Evolutionary conservation across 2,113 vertebrate species (phyloP).

Genomic region (Crotalus horridus): DNA sequence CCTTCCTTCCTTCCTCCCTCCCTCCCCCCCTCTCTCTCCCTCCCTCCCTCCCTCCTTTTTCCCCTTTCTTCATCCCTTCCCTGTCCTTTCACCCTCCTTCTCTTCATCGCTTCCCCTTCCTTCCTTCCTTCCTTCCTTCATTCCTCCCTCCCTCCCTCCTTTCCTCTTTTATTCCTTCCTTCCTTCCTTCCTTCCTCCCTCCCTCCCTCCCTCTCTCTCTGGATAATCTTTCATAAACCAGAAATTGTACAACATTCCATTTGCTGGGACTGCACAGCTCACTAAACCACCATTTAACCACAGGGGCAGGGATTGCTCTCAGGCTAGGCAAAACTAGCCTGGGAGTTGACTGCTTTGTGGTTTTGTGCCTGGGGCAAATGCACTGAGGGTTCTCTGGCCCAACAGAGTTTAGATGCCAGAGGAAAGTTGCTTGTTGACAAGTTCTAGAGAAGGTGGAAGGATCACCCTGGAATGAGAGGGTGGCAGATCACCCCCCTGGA

Average conservation of each 20-base stretch:
- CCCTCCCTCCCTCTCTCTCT: neutral
- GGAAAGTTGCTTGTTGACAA: neutral
- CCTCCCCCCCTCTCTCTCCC: fast-evolving
- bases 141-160: too few species aligned
- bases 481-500: neutral
- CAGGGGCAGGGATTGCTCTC: neutral
- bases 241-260: neutral
- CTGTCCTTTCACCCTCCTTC: too few species aligned
- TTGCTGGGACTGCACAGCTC: neutral
- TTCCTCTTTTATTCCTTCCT: too few species aligned
- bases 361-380: neutral
- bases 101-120: too few species aligned
- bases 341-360: neutral
- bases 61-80: too few species aligned
- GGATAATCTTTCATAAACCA: neutral
- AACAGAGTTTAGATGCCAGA: neutral
- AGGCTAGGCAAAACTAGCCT: neutral
- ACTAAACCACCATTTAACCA: neutral
- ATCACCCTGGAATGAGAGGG: neutral
- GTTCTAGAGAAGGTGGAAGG: neutral
- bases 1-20: fast-evolving
- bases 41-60: too few species aligned
- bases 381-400: neutral
- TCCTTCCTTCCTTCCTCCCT: too few species aligned
- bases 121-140: too few species aligned